Conservation (phyloP, 2,888 invertebrate species). For the Trissoscelio sp. region DNA sequence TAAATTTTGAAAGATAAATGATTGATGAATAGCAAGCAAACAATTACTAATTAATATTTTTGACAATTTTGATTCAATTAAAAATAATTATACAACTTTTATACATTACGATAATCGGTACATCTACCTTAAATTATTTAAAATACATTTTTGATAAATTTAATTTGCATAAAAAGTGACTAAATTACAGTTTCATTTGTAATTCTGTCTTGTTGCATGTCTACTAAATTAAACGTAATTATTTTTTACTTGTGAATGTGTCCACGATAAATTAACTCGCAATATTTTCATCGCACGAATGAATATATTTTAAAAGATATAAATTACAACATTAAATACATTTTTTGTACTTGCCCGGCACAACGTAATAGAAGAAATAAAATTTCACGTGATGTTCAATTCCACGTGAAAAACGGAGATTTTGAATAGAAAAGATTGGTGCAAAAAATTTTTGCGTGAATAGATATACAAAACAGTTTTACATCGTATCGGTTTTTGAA, state of each 20-base stretch:
- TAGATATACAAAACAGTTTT: background rate
- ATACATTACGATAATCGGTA: no score
- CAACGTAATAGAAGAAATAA: background rate
- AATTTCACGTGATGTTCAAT: background rate
- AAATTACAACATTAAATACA: background rate
- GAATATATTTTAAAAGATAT: background rate
- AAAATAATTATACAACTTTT: no score
- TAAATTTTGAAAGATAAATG: background rate
- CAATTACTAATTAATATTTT: no score
- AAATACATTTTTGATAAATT: no score
- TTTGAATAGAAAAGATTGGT: no score
- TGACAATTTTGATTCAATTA: no score
- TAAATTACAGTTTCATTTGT: no score
- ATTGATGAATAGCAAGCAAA: no score
- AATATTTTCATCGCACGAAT: background rate
- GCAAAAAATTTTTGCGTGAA: background rate
- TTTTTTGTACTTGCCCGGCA: background rate
- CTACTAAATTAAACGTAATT: background rate
- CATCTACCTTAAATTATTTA: no score
- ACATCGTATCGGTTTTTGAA: background rate
- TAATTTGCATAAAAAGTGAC: no score
- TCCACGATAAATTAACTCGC: background rate
- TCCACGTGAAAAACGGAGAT: background rate
- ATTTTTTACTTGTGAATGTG: background rate
- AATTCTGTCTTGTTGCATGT: no score